These are phyloP conservation scores for Hydrolagus colliei DNA, from an alignment of 2,797 vertebrate species.

Conservation along the genomic window DNA sequence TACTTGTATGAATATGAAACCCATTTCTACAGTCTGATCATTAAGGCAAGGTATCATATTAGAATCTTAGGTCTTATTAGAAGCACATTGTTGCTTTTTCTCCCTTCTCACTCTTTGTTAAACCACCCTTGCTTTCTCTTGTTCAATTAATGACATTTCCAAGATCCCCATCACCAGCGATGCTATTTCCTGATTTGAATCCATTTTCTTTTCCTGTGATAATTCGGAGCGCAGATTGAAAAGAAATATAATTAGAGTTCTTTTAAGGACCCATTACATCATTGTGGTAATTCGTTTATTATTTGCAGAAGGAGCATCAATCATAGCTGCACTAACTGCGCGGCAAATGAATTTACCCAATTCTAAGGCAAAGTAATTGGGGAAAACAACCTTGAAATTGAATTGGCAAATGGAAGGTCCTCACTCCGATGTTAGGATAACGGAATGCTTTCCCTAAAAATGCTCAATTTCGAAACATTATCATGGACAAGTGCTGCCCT, in stretches of 20 bases:
- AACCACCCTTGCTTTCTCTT: not conserved
- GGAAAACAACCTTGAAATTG: slow-evolving; percentile 70
- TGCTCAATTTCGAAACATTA: not conserved
- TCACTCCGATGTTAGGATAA: slow-evolving; percentile 73
- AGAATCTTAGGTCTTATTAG: not conserved
- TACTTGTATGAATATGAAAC: not conserved
- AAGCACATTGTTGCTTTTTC: not conserved
- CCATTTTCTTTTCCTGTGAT: not conserved
- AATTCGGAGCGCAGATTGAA: slow-evolving; percentile 65
- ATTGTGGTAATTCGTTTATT: slow-evolving; percentile 98
- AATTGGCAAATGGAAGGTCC: slow-evolving; percentile 75
- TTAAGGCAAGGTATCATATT: not conserved
- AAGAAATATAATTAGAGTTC: slow-evolving; percentile 95
- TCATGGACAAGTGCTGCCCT: not conserved
- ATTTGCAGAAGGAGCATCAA: slow-evolving; percentile 93
- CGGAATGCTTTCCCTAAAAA: slow-evolving; percentile 45
- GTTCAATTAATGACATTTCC: slow-evolving; percentile 5
- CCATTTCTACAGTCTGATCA: not conserved
- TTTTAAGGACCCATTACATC: slow-evolving; percentile 99
- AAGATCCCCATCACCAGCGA: not conserved
- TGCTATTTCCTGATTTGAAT: slow-evolving; percentile 8
- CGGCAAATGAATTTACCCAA: slow-evolving; percentile 93
- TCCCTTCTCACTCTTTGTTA: not conserved
- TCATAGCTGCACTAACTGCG: slow-evolving; percentile 87
- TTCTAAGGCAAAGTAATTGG: slow-evolving; percentile 74